Conservation (phyloP, 2,888 invertebrate species). For the Conomelus anceps region DNA sequence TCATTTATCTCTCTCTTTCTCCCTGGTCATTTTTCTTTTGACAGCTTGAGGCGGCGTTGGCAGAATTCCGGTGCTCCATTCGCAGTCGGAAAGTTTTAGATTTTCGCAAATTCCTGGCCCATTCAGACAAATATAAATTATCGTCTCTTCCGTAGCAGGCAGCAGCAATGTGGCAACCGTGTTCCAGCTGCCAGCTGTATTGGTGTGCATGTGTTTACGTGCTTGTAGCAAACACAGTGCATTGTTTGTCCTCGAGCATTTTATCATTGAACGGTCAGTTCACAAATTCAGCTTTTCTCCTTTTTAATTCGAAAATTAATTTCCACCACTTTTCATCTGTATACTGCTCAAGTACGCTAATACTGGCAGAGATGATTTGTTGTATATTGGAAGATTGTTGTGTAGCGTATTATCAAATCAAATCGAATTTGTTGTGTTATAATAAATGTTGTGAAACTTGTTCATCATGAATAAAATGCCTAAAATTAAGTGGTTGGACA, state of each 20-base stretch:
- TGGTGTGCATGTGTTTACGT: neutral
- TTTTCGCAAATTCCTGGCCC: neutral
- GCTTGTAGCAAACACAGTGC: neutral
- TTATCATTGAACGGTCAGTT: neutral
- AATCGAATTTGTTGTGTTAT: too few species aligned
- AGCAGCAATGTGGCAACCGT: neutral
- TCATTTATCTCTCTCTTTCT: neutral
- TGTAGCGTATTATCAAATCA: neutral
- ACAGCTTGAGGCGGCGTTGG: neutral
- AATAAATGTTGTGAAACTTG: too few species aligned
- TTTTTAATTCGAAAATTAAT: neutral
- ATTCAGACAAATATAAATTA: neutral
- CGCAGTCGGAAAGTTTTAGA: neutral
- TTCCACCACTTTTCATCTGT: neutral
- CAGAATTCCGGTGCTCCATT: neutral
- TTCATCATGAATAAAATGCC: too few species aligned
- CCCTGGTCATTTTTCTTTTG: neutral
- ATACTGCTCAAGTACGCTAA: too few species aligned
- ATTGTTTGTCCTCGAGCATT: neutral
- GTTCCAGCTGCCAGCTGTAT: neutral
- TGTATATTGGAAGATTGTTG: too few species aligned
- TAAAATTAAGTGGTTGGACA: too few species aligned
- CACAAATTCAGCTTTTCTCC: neutral
- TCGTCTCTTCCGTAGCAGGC: neutral
- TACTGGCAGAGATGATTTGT: neutral